Percentiles rank a stretch among this genome's conserved stretches.
Evolutionary conservation across 2,113 vertebrate genomes (phyloP).

Genomic region (Grus americana): DNA sequence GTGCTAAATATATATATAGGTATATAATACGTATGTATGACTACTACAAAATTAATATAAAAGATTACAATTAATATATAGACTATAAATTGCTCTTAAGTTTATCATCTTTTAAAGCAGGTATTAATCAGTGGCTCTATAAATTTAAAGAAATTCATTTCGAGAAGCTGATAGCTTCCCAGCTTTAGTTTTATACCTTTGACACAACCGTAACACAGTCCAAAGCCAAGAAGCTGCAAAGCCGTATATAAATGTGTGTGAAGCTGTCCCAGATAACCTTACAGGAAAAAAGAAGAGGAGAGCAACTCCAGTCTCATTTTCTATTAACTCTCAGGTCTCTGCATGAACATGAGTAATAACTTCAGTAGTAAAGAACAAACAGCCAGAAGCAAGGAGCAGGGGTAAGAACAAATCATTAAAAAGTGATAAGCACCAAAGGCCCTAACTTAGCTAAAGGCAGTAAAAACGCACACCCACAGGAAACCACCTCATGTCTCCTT

Average conservation of each 20-base stretch:
- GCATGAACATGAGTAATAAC: conserved; percentile 23
- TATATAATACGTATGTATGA: not conserved
- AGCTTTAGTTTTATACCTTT: not conserved
- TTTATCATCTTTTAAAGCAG: not conserved
- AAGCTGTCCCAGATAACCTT: not conserved
- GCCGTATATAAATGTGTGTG: not conserved
- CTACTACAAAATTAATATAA: not conserved
- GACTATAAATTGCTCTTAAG: not conserved
- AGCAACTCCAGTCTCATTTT: not conserved
- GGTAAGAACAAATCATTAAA: conserved; percentile 45
- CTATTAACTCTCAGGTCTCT: conserved; percentile 26
- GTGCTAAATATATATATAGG: not conserved
- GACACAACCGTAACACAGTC: not conserved
- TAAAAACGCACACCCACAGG: conserved; percentile 2
- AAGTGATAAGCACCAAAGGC: conserved; percentile 8
- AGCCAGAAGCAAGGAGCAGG: conserved; percentile 19
- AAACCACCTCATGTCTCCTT: not conserved
- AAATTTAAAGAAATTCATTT: not conserved
- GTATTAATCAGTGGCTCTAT: not conserved
- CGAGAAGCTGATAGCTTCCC: not conserved
- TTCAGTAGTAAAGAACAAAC: conserved; percentile 38
- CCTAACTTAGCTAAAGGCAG: not conserved
- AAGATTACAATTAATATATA: not conserved
- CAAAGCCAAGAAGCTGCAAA: not conserved
- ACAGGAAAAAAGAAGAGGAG: not conserved